phyloP scores from a whole-genome alignment of 2,888 invertebrate genomes.

The Cataglyphis altisquamis region DNA sequence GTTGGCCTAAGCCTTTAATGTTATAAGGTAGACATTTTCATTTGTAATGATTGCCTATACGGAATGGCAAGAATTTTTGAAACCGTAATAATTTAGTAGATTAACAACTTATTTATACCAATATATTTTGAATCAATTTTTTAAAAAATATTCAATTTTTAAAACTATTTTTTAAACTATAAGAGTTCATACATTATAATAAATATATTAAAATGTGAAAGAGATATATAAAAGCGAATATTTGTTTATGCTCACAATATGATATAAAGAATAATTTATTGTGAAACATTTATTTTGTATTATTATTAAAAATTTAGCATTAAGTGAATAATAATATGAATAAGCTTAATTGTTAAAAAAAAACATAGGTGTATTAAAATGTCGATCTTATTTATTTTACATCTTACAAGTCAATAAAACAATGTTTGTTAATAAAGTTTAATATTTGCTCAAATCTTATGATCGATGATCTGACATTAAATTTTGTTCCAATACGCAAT shows the following conservation, averaged over 20 bases:
- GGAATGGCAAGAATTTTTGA: background rate
- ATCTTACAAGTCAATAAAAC: background rate
- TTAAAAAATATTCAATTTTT: background rate
- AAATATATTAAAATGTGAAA: background rate
- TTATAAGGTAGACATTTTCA: slow-evolving; percentile 23
- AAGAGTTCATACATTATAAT: background rate
- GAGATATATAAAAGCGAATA: background rate
- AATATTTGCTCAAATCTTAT: background rate
- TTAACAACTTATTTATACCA: background rate
- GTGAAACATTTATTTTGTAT: background rate
- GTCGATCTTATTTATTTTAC: background rate
- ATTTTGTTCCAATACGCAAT: slow-evolving; percentile 39
- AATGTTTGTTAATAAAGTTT: background rate
- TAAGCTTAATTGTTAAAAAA: background rate
- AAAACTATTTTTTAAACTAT: background rate
- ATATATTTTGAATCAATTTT: slow-evolving; percentile 2
- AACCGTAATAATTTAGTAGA: background rate
- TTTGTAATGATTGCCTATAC: background rate
- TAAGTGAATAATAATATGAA: background rate
- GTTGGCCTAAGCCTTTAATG: slow-evolving; percentile 44
- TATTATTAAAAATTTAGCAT: background rate
- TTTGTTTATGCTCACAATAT: background rate
- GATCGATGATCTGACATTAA: slow-evolving; percentile 35
- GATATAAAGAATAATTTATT: background rate
- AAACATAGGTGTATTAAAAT: background rate